Conservation (phyloP, 1,140 invertebrate genomes). For the Bombus huntii region DNA sequence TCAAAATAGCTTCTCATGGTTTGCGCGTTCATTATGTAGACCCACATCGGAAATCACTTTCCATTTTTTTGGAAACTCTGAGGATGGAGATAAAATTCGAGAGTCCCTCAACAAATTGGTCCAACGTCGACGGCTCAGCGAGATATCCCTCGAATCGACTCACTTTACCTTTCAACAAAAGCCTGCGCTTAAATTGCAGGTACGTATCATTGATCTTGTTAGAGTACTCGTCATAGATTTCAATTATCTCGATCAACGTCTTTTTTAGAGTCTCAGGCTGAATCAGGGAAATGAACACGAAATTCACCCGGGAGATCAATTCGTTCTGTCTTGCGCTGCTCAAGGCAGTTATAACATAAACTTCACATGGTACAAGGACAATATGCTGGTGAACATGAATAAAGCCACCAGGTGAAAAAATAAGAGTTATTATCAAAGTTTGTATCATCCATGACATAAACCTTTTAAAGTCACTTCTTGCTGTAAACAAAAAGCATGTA, state of each 20-base stretch:
- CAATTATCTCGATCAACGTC: background rate
- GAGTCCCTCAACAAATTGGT: conserved; percentile 85
- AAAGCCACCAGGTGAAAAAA: conserved; percentile 86
- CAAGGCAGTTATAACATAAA: conserved; percentile 88
- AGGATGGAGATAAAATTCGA: conserved; percentile 85
- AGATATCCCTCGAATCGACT: conserved; percentile 85
- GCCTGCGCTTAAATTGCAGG: conserved; percentile 84
- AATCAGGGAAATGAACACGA: conserved; percentile 81
- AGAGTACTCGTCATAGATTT: background rate
- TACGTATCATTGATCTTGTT: conserved; percentile 54
- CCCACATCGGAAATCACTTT: conserved; percentile 85
- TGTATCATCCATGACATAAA: no score
- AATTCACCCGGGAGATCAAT: conserved; percentile 89
- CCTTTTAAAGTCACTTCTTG: background rate
- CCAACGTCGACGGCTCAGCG: conserved; percentile 85
- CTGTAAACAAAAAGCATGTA: background rate
- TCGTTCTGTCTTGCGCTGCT: conserved; percentile 89
- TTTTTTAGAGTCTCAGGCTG: conserved; percentile 75
- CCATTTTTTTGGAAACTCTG: conserved; percentile 85
- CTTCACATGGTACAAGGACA: conserved; percentile 92
- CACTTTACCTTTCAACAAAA: conserved; percentile 85
- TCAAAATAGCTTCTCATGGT: conserved; percentile 14
- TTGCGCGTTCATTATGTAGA: conserved; percentile 70
- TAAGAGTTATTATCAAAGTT: background rate
- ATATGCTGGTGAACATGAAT: conserved; percentile 88